Evolutionary conservation across 2,113 vertebrate species (phyloP), one percentile per base, ranked within the genome.

Genomic region (Forbesichthys agassizii): DNA sequence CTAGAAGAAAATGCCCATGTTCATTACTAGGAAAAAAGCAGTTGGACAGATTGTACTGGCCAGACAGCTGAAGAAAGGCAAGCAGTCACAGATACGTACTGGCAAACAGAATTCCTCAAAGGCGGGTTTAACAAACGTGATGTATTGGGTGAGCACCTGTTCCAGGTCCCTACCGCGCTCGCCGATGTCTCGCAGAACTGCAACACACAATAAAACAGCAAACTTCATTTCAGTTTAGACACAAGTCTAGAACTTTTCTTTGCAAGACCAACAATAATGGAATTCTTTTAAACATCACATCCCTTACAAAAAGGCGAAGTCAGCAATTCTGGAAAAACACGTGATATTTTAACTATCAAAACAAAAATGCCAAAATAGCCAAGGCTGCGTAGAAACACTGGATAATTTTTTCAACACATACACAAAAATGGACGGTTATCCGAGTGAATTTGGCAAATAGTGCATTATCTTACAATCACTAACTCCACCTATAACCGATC

Each of bases 31-130:
- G 48, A 58, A 65, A 33, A 12, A 58, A 46, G 62, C 3, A 20
- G 20, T 20, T 20, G 20, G 20, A 58, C 20, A 48, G 4, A 48
- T 16, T 9, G 4, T 57, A 16, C 8, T 12, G 33, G 20, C 20
- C 58, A 60, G 33, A 60, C 8, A 20, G 7, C 2, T 16, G 27
- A 11, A 9, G 14, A 56, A 5, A 3, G 2, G 11, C 9, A 27
- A 61, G 11, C 0, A 18, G 46, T 27, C 3, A 1, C 1, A 0
- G 5, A 71, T 42, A 93, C 96, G 95, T 88, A 99, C 97, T 66
- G 97, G 97, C 88, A 99, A 90, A 86, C 97, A 99, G 92, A 99
- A 99, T 84, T 99, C 97, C 85, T 99, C 96, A 1, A 99, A 99
- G 84, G 96, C 97, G 4, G 97, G 97, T 86, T 99, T 99, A 74